phyloP scores from a whole-genome alignment of 2,888 invertebrate genomes.

The Pandemis corylana region DNA sequence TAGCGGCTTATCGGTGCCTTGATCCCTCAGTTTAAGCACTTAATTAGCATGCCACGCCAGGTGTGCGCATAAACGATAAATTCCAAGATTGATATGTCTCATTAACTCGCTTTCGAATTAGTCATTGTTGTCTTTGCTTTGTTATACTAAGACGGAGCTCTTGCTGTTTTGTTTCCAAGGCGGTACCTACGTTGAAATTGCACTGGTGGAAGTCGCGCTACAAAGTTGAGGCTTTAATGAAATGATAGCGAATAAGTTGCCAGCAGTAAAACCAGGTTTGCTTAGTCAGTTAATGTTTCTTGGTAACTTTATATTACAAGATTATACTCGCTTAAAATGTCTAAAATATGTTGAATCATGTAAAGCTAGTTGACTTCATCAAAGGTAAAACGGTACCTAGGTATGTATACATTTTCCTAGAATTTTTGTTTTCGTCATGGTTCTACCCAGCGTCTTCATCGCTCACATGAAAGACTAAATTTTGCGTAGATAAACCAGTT shows the following conservation, averaged over 20 bases:
- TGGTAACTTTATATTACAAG: not conserved
- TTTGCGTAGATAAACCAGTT: too few relatives aligned
- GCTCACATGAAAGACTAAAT: too few relatives aligned
- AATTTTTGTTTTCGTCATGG: too few relatives aligned
- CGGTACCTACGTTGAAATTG: not conserved
- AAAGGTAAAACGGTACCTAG: too few relatives aligned
- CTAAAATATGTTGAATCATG: not conserved
- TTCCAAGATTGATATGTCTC: slow-evolving; percentile 24
- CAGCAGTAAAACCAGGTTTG: slow-evolving; percentile 7
- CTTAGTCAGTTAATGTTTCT: slow-evolving; percentile 2
- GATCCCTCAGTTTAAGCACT: slow-evolving; percentile 8
- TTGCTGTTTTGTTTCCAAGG: not conserved
- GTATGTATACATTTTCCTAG: too few relatives aligned
- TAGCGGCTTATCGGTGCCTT: slow-evolving; percentile 21
- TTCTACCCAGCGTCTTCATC: too few relatives aligned
- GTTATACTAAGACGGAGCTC: not conserved
- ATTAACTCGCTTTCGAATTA: slow-evolving; percentile 1
- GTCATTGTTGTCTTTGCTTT: not conserved
- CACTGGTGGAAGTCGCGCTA: not conserved
- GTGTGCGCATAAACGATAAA: slow-evolving; percentile 11
- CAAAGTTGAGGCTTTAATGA: not conserved
- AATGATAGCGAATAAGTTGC: slow-evolving; percentile 2
- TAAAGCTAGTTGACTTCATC: too few relatives aligned
- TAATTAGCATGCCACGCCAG: slow-evolving; percentile 21
- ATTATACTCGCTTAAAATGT: not conserved